Percentiles rank a stretch among this genome's conserved stretches.
Conservation (phyloP, 1,140 invertebrate species). For the Sycophila sp. region DNA sequence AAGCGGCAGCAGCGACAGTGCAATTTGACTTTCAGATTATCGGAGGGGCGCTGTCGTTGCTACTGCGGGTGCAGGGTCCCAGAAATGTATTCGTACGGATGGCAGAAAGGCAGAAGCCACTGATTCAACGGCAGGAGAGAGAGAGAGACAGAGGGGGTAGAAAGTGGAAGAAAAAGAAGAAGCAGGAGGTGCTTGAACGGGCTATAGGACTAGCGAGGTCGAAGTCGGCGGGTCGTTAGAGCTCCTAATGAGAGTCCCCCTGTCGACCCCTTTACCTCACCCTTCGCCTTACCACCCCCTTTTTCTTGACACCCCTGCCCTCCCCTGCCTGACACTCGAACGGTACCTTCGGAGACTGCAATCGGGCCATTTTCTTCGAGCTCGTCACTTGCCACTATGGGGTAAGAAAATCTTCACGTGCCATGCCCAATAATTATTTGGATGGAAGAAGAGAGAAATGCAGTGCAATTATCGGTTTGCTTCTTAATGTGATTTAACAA, state of each 20-base stretch:
- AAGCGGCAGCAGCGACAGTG: conserved; percentile 43
- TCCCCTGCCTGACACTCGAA: no score
- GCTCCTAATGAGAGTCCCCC: conserved; percentile 57
- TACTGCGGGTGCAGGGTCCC: neutral
- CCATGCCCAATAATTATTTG: conserved; percentile 7
- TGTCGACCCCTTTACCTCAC: neutral
- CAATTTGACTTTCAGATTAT: conserved; percentile 65
- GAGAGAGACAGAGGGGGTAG: conserved; percentile 38
- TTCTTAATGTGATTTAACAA: conserved; percentile 21
- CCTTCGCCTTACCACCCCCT: neutral
- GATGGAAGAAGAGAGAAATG: neutral
- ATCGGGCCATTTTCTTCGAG: conserved; percentile 33
- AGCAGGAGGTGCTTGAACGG: conserved; percentile 36
- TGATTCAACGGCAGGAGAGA: conserved; percentile 33
- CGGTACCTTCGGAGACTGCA: neutral
- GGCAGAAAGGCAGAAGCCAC: neutral
- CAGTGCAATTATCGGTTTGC: neutral
- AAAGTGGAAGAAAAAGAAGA: conserved; percentile 38
- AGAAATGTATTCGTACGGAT: conserved; percentile 11
- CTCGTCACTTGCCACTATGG: conserved; percentile 13
- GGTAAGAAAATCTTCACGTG: conserved; percentile 43
- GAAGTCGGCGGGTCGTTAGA: conserved; percentile 59
- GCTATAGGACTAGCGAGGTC: conserved; percentile 35
- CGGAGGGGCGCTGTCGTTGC: conserved; percentile 16
- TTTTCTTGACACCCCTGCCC: neutral